These are phyloP conservation scores for Lucifuga dentata DNA, from an alignment of 2,113 vertebrate species.

Conservation along the genomic window DNA sequence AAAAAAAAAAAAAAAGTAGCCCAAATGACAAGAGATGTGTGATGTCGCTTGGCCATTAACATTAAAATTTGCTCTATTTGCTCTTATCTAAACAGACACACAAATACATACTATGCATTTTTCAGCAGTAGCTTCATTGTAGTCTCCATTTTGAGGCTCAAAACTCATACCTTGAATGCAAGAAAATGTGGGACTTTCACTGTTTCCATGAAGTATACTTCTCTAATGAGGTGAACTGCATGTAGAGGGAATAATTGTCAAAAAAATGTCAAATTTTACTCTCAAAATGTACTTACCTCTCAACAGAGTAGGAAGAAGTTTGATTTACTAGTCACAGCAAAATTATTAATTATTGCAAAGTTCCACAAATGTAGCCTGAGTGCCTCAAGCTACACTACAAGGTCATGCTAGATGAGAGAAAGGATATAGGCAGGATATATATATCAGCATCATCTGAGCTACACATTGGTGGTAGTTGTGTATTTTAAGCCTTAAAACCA, in stretches of 20 bases:
- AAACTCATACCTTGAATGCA: background rate
- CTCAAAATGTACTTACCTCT: slow-evolving; percentile 18
- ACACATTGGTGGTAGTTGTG: no score
- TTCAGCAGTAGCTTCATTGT: background rate
- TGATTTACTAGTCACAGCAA: slow-evolving; percentile 19
- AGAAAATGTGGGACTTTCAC: background rate
- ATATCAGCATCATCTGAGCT: no score
- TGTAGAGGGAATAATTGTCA: slow-evolving; percentile 44
- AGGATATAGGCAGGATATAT: no score
- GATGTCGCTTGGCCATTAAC: slow-evolving; percentile 15
- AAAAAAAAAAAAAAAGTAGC: no score
- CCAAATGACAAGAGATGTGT: no score
- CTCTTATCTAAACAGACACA: slow-evolving; percentile 14
- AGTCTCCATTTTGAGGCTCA: background rate
- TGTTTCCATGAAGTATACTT: background rate
- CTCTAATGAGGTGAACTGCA: slow-evolving; percentile 22
- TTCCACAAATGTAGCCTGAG: slow-evolving; percentile 1
- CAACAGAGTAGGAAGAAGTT: background rate
- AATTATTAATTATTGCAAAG: no score
- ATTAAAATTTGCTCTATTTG: slow-evolving; percentile 6
- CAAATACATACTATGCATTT: background rate
- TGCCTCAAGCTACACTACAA: background rate
- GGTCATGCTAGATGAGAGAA: background rate
- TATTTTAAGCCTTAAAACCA: no score
- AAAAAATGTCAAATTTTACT: slow-evolving; percentile 25